Percentiles rank a stretch among this genome's conserved stretches.
Evolutionary conservation across 2,888 invertebrate species (phyloP).

Genomic region (Brachylomia viminalis): DNA sequence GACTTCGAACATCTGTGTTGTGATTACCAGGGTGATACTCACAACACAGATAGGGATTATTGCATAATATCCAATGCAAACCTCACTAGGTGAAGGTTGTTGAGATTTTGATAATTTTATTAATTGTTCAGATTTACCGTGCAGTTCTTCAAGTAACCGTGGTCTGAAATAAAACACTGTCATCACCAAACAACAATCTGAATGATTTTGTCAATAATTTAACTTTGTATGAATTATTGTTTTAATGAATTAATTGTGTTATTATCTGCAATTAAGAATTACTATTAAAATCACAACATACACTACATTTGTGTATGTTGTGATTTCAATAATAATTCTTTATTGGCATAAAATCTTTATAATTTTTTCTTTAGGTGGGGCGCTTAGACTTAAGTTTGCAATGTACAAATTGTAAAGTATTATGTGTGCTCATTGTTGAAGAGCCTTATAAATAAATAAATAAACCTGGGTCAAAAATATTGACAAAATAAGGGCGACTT

Average conservation of each 20-base stretch:
- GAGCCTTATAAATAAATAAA: not conserved
- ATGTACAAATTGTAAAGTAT: too few relatives aligned
- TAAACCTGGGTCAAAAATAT: constrained; percentile 13
- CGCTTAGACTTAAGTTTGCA: not conserved
- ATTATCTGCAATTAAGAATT: too few relatives aligned
- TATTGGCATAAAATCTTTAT: not conserved
- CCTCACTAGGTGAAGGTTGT: not conserved
- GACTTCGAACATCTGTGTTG: not conserved
- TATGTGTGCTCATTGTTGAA: not conserved
- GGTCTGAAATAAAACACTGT: not conserved
- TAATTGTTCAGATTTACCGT: not conserved
- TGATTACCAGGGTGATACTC: not conserved
- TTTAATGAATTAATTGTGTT: not conserved
- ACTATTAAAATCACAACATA: too few relatives aligned
- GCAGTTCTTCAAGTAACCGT: not conserved
- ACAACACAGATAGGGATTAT: not conserved
- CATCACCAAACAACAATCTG: not conserved
- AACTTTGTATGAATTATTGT: not conserved
- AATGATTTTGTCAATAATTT: too few relatives aligned
- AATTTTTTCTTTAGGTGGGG: too few relatives aligned
- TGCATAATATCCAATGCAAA: not conserved
- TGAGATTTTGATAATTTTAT: not conserved
- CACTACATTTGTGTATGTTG: too few relatives aligned
- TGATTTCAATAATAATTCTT: not conserved
- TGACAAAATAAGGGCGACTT: not conserved